Base-by-base conservation (phyloP, 2,797 vertebrate species). In the Etheostoma perlongum region DNA sequence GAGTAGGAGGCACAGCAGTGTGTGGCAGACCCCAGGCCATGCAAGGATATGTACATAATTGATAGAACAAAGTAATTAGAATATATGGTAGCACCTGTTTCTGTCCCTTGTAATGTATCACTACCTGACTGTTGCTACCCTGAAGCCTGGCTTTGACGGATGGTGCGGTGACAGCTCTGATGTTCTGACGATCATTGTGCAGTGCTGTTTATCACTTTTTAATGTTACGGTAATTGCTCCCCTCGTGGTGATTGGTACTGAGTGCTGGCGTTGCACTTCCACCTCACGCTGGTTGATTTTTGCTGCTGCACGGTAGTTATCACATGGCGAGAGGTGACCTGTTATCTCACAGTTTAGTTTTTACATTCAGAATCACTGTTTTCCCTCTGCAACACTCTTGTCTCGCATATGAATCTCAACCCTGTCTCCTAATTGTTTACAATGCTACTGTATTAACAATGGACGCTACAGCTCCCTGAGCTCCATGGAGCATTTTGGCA, bases 11-110 rank as follows among this genome's bases (percentile, higher is more conserved):
- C 80, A 75, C 84, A 88, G 80, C 70, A 78, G 85, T 81, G 89
- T 83, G 88, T 83, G 79, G 68, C 78, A 79, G 78, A 93, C 93
- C 88, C 85, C 84, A 16, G 91, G 90, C 89, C 83, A 89, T 90
- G 86, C 85, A 87, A 78, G 85, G 84, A 81, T 92, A 84, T 88
- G 76, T 89, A 88, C 92, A 94, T 95, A 95, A 95, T 94, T 95
- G 92, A 95, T 95, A 91, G 94, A 94, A 91, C 81, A 92, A 92
- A 92, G 92, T 95, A 93, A 95, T 96, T 94, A 94, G 84, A 90
- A 91, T 91, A 88, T 90, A 91, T 73, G 78, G 79, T 58, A 88
- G 90, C 95, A 95, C 94, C 94, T 95, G 94, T 94, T 94, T 93
- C 92, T 87, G 81, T 92, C 88, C 87, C 69, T 51, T 76, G 83